These are phyloP conservation scores for Psophia crepitans DNA, from an alignment of 2,113 vertebrate genomes.

Conservation along the genomic window DNA sequence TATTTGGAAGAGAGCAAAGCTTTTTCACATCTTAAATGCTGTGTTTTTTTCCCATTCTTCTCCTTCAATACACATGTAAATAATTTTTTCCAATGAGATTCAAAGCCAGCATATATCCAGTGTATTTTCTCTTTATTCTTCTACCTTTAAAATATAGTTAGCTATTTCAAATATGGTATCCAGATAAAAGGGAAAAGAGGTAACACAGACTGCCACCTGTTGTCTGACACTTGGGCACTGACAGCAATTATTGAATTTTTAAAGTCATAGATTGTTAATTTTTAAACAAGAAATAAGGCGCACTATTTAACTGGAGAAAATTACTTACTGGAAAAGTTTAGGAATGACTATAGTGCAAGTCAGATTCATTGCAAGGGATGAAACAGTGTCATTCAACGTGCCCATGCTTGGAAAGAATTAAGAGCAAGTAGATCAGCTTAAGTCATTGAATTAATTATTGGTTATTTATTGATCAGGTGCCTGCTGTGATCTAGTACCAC, in stretches of 20 bases:
- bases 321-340: neutral
- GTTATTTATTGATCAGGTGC: neutral
- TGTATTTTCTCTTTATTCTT: neutral
- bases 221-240: neutral
- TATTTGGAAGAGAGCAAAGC: neutral
- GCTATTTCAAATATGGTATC: neutral
- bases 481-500: neutral
- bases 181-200: neutral
- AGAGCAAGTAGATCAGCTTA: neutral
- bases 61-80: neutral
- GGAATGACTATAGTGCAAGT: neutral
- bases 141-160: neutral
- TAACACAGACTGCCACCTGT: neutral
- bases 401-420: neutral
- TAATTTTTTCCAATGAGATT: neutral
- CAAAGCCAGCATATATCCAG: neutral
- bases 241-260: neutral
- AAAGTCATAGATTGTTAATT: neutral
- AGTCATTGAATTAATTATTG: neutral
- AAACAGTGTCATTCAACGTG: neutral
- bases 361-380: neutral
- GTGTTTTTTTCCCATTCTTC: neutral
- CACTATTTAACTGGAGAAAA: neutral
- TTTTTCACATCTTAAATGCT: neutral
- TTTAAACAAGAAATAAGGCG: neutral